Evolutionary conservation across 2,113 vertebrate species (phyloP), one percentile per base, ranked within the genome.

Genomic region (Sula dactylatra): DNA sequence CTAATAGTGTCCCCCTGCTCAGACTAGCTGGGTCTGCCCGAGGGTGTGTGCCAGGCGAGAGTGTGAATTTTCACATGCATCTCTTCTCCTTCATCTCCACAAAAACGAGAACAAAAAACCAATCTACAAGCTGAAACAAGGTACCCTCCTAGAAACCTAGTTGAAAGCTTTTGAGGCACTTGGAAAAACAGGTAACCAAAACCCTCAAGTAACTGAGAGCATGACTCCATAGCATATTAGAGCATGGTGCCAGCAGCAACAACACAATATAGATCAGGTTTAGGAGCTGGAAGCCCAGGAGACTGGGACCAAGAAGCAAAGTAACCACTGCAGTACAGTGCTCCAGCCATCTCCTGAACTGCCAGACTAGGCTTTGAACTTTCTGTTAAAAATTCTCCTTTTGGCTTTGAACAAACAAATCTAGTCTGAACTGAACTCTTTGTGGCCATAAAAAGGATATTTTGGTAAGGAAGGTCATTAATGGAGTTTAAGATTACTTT

Each of bases 261-360:
- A 1, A 19, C 4, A 20, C 16, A 31, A 21, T 22, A 26, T 7
- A 25, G 27, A 9, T n/a, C 67, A 65, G 15, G 24, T 31, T 6
- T 31, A 26, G 47, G 27, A 82, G 32, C 13, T 92, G 61, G 50
- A 86, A 78, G 22, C 22, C 27, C 18, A 11, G 25, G 22, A 50
- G 8, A 50, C 3, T 11, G 29, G 17, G 18, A 22, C 10, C 0
- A 1, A 64, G 26, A 62, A 72, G 15, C 10, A n/a, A 14, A 8
- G 31, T 19, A 45, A 15, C 13, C 29, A 8, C 26, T 29, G 14
- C 0, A 0, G 8, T 36, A 17, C 3, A 1, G 10, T 38, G 29
- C 16, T 55, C 16, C 17, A 47, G 26, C 11, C 26, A 44, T 24
- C 9, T 36, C 61, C 29, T 44, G 12, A 1, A 61, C 12, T 18